A percentile compares a stretch with the other conserved stretches of the same genome.
These are phyloP conservation scores for Spinibarbus caldwelli DNA, from an alignment of 2,797 vertebrate species.

Conservation along the genomic window DNA sequence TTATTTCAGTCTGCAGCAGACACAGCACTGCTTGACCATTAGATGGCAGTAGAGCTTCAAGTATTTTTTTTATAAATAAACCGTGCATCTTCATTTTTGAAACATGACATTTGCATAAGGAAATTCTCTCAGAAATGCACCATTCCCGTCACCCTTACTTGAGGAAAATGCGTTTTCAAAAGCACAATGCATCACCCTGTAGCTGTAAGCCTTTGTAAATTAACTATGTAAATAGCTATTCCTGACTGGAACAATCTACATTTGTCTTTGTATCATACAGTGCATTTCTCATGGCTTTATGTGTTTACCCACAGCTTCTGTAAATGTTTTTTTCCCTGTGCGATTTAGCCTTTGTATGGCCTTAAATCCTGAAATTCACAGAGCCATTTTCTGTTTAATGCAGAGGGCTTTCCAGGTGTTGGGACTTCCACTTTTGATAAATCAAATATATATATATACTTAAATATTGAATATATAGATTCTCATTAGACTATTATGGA, in stretches of 20 bases:
- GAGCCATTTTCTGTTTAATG: background rate
- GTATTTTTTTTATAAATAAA: slow-evolving; percentile 55
- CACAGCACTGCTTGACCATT: slow-evolving; percentile 57
- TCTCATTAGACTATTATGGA: background rate
- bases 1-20: background rate
- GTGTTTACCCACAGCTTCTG: slow-evolving; percentile 28
- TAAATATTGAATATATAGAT: background rate
- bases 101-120: slow-evolving; percentile 79
- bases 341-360: background rate
- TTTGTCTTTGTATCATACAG: slow-evolving; percentile 65
- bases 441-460: background rate
- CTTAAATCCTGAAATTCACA: slow-evolving; percentile 6
- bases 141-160: slow-evolving; percentile 64
- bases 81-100: slow-evolving; percentile 69
- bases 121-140: slow-evolving; percentile 66
- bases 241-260: slow-evolving; percentile 71
- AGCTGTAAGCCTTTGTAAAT: slow-evolving; percentile 75
- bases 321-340: background rate
- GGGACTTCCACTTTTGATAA: background rate
- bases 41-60: slow-evolving; percentile 78
- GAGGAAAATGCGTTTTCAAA: slow-evolving; percentile 59
- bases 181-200: slow-evolving; percentile 69
- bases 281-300: slow-evolving; percentile 1
- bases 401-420: background rate
- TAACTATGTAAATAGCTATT: slow-evolving; percentile 77